A percentile compares a stretch with the other conserved stretches of the same genome.
Evolutionary conservation across 2,113 vertebrate genomes (phyloP).

Genomic region (Xenus cinereus): DNA sequence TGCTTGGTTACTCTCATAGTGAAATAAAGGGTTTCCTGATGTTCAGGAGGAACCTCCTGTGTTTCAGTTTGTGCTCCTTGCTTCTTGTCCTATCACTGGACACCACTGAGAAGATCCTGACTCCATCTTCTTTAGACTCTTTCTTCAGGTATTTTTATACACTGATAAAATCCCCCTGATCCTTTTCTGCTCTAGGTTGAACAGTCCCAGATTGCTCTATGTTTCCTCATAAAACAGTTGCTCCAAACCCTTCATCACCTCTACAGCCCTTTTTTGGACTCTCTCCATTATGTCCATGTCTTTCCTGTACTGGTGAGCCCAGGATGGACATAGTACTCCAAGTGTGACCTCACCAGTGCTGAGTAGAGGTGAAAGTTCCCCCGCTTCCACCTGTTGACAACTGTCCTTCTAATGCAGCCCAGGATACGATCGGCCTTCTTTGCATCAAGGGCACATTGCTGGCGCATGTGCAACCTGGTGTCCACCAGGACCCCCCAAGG

Average conservation of each 20-base stretch:
- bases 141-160: not conserved
- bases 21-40: not conserved
- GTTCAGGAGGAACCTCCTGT: not conserved
- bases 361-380: not conserved
- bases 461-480: not conserved
- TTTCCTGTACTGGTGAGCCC: not conserved
- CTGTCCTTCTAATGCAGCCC: not conserved
- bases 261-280: not conserved
- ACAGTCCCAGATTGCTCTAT: not conserved
- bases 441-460: fast-evolving
- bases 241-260: not conserved
- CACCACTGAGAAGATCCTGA: not conserved
- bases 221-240: not conserved
- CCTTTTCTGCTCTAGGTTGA: not conserved
- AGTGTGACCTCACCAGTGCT: not conserved
- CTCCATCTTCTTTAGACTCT: fast-evolving
- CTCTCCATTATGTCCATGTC: not conserved
- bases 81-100: not conserved
- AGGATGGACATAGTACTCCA: not conserved
- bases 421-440: not conserved
- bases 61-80: not conserved
- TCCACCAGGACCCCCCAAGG: fast-evolving
- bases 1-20: not conserved
- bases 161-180: not conserved
- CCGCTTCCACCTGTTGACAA: not conserved